Conservation (phyloP, 1,140 invertebrate species). For the Bombus fervidus region DNA sequence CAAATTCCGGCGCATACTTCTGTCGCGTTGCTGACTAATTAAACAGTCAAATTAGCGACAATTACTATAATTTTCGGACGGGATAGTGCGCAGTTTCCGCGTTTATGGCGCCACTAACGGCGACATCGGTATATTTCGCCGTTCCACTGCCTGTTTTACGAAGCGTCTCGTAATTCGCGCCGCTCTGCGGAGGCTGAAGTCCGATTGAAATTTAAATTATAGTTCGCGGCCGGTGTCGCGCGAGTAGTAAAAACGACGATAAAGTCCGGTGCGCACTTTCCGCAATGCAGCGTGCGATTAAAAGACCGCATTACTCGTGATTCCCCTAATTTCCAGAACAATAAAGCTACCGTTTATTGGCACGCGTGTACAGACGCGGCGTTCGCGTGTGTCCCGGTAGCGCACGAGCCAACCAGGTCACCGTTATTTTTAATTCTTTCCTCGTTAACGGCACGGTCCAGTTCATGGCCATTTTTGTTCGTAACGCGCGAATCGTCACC, state of each 20-base stretch:
- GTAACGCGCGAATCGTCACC: conserved; percentile 10
- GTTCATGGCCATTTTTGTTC: neutral
- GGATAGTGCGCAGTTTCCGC: conserved; percentile 38
- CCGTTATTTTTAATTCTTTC: conserved; percentile 39
- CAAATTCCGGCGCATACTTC: conserved; percentile 55
- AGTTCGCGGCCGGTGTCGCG: neutral
- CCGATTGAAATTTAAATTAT: conserved; percentile 55
- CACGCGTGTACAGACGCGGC: conserved; percentile 6
- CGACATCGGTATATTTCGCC: conserved; percentile 22
- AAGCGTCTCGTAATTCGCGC: conserved; percentile 55
- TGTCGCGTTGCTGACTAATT: conserved; percentile 45
- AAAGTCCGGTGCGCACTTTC: conserved; percentile 41
- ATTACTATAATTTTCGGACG: conserved; percentile 61
- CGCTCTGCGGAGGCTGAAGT: conserved; percentile 15
- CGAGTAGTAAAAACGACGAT: conserved; percentile 51
- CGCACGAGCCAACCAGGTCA: conserved; percentile 35
- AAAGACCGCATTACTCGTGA: conserved; percentile 51
- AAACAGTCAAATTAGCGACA: conserved; percentile 59
- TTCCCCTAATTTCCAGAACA: conserved; percentile 57
- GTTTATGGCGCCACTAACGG: conserved; percentile 42
- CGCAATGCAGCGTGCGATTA: conserved; percentile 51
- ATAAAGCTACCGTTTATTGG: conserved; percentile 56
- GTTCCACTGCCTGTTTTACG: conserved; percentile 40
- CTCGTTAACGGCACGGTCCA: neutral
- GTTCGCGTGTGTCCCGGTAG: neutral